phyloP scores from a whole-genome alignment of 2,888 invertebrate species.

The Drosophila mayaguana region DNA sequence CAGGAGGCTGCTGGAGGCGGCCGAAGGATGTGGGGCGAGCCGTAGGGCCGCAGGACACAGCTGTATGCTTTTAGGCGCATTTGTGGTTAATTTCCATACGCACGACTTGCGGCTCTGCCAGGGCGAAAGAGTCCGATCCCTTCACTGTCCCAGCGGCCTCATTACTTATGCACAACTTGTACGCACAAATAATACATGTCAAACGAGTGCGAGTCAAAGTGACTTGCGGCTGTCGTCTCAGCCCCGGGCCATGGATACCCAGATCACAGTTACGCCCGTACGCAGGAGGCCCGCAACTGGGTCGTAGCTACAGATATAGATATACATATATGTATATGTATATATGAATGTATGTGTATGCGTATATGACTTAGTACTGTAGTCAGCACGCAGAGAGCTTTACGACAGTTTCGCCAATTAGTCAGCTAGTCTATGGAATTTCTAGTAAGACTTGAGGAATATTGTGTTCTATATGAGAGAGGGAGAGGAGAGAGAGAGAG shows the following conservation, averaged over 20 bases:
- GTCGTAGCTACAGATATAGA: background rate
- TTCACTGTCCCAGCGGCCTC: constrained; percentile 28
- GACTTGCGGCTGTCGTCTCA: constrained; percentile 53
- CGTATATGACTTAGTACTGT: constrained; percentile 5
- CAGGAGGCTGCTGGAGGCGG: background rate
- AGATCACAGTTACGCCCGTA: constrained; percentile 8
- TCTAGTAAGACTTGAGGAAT: background rate
- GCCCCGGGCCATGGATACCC: constrained; percentile 17
- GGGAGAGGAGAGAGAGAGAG: too few species aligned
- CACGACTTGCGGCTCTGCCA: constrained; percentile 49
- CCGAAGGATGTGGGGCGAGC: background rate
- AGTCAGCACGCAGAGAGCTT: constrained; percentile 20
- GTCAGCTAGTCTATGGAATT: constrained; percentile 12
- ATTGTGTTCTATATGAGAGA: too few species aligned
- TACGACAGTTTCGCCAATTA: constrained; percentile 37
- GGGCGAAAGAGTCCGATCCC: constrained; percentile 16
- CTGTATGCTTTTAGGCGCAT: constrained; percentile 60
- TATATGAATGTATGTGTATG: background rate
- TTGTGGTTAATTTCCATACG: constrained; percentile 68
- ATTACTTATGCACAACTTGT: constrained; percentile 81
- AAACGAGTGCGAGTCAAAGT: constrained; percentile 56
- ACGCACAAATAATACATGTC: constrained; percentile 81
- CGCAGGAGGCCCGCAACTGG: background rate
- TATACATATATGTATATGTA: background rate
- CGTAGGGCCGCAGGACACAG: constrained; percentile 31